Evolutionary conservation across 2,888 invertebrate genomes (phyloP), one percentile per base, ranked within the genome.

Genomic region (Drosophila tripunctata): DNA sequence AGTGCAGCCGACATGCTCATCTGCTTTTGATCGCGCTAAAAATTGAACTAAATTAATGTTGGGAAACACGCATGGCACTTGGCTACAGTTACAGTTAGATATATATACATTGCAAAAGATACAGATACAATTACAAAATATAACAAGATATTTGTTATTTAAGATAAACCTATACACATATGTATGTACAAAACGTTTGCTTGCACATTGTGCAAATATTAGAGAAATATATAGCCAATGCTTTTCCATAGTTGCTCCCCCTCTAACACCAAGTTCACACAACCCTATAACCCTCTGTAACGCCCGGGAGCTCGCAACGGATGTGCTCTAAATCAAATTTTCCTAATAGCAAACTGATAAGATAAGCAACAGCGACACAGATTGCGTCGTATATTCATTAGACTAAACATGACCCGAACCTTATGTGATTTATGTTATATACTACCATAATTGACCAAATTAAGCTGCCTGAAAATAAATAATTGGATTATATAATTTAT

Each of bases 41-140:
- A 87, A 83, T 83, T 83, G 67, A 87, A 87, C 87, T 81, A 78
- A 84, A 87, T 84, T 87, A 84, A 87, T 86, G 86, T 74, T 67
- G 44, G 69, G 67, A 51, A 70, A 74, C 86, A 81, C 83, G 86
- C 85, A 80, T 78, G 82, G 72, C 85, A 72, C 57, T 64, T 40
- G 50, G 56, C 45, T 24, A 41, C 10, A 65, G 54, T 35, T 50
- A 52, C 36, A 48, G 40, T 6, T 48, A 43, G 30, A 65, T 43
- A 43, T 55, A 44, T 8, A 52, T n/a, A n/a, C n/a, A n/a, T n/a
- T n/a, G 33, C n/a, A 21, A 17, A n/a, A 44, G 10, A 51, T 43
- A 51, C 12, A 35, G 6, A 35, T 22, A 35, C n/a, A n/a, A n/a
- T n/a, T n/a, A n/a, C n/a, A n/a, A n/a, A n/a, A n/a, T n/a, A n/a